Base-by-base conservation (phyloP, 2,797 vertebrate genomes). In the Danionella dracula region DNA sequence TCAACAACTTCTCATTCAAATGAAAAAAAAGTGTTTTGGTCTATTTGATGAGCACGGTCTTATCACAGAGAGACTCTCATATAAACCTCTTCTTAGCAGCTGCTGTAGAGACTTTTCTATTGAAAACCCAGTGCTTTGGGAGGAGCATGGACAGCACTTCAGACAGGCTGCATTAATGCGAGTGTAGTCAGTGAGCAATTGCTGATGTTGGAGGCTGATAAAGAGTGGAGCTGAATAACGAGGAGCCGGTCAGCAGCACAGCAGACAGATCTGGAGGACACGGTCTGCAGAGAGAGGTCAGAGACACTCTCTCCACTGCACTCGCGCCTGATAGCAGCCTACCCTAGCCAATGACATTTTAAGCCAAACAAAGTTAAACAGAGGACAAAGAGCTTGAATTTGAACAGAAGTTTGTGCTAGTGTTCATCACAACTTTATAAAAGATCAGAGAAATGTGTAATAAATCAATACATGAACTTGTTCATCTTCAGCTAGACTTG, bases 131-230 rank as follows among this genome's bases (percentile, higher is more conserved):
- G 82, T 74, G 82, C 83, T 81, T 81, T 80, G 74, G 78, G 61
- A 27, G 71, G 72, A 82, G 69, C 66, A 62, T 65, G 77, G 83
- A 81, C 81, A 83, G 82, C 85, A 81, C 82, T 75, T 82, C 78
- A 75, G 82, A 76, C 64, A 73, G 79, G 81, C 79, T 85, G 83
- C 86, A 87, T 87, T 87, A 87, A 84, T 80, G 84, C 79, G 82
- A 84, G 84, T 85, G 83, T 86, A 76, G 85, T 86, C 82, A 70
- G 81, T 86, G 86, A 88, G 85, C 83, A 84, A 89, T 88, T 85
- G 84, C 88, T 89, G 88, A 90, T 91, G 79, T 76, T 48, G 57
- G 76, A 78, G 79, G 82, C 80, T 73, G 87, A 90, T 89, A 89
- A 87, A 79, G 79, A 83, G 75, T 79, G 78, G 67, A 79, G 64